Conservation (phyloP, 2,888 invertebrate genomes). For the Zaprionus lineosus region DNA sequence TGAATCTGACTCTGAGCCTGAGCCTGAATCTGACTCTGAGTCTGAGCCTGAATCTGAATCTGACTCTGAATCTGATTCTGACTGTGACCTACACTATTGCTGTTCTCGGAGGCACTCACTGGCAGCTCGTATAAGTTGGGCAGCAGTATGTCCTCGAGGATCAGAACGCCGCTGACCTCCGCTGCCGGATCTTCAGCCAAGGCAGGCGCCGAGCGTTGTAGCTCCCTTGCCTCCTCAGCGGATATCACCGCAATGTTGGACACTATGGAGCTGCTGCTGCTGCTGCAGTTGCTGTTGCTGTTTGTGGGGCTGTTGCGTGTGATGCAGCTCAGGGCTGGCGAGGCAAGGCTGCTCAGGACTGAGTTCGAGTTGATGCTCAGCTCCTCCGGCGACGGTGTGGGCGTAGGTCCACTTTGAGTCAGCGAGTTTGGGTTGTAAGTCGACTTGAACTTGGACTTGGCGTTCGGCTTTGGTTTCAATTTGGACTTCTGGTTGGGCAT, state of each 20-base stretch:
- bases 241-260: constrained; percentile 42
- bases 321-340: background rate
- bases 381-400: constrained; percentile 15
- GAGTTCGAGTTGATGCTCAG: constrained; percentile 21
- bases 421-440: background rate
- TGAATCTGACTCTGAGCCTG: background rate
- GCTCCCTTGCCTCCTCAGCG: constrained; percentile 42
- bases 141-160: constrained; percentile 59
- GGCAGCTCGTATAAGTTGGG: constrained; percentile 47
- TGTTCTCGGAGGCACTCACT: constrained; percentile 10
- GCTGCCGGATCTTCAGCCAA: constrained; percentile 15
- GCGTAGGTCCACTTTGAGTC: too few relatives aligned
- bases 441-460: background rate
- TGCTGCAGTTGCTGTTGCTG: background rate
- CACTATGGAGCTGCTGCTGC: constrained; percentile 25
- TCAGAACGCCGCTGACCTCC: constrained; percentile 38
- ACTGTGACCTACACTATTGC: background rate
- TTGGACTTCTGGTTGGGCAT: too few relatives aligned
- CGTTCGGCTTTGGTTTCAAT: background rate
- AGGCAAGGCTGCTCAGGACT: background rate
- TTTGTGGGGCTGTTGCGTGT: background rate
- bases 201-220: constrained; percentile 49
- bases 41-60: too few relatives aligned
- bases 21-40: background rate
- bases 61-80: too few relatives aligned